These are phyloP conservation scores for Chionomys nivalis DNA, from an alignment of 2,113 vertebrate genomes.

Conservation along the genomic window DNA sequence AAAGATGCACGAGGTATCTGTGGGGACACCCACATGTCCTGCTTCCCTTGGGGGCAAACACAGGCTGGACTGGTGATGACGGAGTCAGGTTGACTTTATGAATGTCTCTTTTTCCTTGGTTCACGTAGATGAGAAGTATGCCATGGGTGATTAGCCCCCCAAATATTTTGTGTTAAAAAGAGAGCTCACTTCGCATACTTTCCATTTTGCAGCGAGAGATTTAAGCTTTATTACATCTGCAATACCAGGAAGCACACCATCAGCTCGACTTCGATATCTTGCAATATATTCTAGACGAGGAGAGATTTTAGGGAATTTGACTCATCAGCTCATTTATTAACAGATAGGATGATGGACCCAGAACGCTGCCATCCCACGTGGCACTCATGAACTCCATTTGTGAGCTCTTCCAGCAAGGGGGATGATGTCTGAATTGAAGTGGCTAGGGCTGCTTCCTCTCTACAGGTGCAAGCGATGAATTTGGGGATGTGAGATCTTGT, in stretches of 20 bases:
- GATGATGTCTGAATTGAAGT: conserved; percentile 26
- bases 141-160: conserved; percentile 46
- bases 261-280: conserved; percentile 56
- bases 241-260: conserved; percentile 49
- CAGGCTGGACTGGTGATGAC: neutral
- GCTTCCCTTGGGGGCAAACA: neutral
- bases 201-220: conserved; percentile 60
- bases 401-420: conserved; percentile 36
- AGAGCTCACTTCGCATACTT: conserved; percentile 51
- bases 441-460: neutral
- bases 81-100: neutral
- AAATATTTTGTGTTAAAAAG: conserved; percentile 64
- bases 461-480: neutral
- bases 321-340: conserved; percentile 75
- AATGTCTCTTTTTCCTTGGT: conserved; percentile 19
- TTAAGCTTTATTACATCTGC: conserved; percentile 68
- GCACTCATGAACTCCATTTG: conserved; percentile 72
- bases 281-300: conserved; percentile 54
- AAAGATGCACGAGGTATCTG: neutral
- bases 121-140: conserved; percentile 25
- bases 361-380: conserved; percentile 51
- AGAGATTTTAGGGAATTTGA: conserved; percentile 67
- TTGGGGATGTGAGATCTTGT: neutral
- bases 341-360: conserved; percentile 35
- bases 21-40: no score